phyloP scores from a whole-genome alignment of 1,140 invertebrate species.

The Drosophila kanapiae region DNA sequence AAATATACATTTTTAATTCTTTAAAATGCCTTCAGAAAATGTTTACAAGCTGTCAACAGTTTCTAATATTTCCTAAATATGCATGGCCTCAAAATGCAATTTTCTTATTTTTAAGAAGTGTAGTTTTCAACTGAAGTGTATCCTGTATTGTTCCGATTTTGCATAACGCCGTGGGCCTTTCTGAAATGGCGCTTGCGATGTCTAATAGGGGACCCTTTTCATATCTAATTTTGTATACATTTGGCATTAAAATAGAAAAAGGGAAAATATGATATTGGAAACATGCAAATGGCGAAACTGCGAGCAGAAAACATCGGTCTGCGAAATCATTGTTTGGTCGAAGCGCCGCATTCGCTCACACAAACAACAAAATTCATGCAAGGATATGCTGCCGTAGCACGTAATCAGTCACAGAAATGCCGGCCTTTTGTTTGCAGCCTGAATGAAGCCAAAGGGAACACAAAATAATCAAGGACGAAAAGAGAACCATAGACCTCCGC shows the following conservation, averaged over 20 bases:
- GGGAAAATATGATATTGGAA: conserved; percentile 39
- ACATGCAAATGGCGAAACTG: conserved; percentile 79
- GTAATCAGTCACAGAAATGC: conserved; percentile 82
- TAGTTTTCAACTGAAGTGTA: conserved; percentile 19
- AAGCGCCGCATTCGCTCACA: conserved; percentile 57
- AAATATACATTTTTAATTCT: neutral
- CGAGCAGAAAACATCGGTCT: conserved; percentile 37
- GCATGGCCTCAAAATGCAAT: neutral
- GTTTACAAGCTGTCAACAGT: neutral
- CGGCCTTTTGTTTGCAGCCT: conserved; percentile 78
- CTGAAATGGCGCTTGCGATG: conserved; percentile 26
- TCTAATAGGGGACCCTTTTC: conserved; percentile 58
- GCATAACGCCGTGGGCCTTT: conserved; percentile 33
- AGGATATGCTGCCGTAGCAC: conserved; percentile 71
- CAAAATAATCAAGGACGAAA: conserved; percentile 68
- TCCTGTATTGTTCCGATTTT: conserved; percentile 35
- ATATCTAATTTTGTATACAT: conserved; percentile 62
- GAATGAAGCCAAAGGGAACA: conserved; percentile 74
- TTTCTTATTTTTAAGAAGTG: neutral
- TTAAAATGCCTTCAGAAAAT: neutral
- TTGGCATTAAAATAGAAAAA: conserved; percentile 56
- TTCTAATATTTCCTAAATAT: neutral
- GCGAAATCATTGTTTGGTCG: conserved; percentile 65
- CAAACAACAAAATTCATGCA: conserved; percentile 64
- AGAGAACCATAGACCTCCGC: conserved; percentile 59